Conservation (phyloP, 2,113 vertebrate species). For the Bubalus kerabau region DNA sequence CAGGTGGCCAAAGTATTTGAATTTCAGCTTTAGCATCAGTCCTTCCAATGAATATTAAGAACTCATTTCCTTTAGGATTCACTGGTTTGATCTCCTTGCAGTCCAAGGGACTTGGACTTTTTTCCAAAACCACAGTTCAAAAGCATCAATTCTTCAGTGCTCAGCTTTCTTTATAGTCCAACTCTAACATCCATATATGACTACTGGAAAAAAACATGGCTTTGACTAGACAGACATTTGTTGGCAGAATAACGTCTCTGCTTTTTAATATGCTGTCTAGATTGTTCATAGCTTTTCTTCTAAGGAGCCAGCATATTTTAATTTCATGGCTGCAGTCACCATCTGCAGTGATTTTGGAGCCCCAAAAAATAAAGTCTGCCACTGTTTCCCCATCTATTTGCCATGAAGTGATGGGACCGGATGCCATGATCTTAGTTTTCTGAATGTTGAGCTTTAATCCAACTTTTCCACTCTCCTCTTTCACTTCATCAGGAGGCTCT, state of each 20-base stretch:
- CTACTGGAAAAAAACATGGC: not conserved
- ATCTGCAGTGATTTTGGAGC: not conserved
- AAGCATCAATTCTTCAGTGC: not conserved
- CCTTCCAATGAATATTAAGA: not conserved
- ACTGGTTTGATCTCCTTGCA: not conserved
- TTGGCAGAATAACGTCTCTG: not conserved
- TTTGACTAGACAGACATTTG: not conserved
- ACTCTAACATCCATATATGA: not conserved
- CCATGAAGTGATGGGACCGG: rapidly evolving
- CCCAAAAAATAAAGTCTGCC: not conserved
- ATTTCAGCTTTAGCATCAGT: not conserved
- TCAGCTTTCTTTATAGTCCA: not conserved
- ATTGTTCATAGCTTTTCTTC: not conserved
- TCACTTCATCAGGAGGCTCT: not conserved
- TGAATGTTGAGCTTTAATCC: not conserved
- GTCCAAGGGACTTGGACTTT: not conserved
- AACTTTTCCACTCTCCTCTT: not conserved
- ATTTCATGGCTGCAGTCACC: not conserved
- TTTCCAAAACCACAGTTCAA: not conserved
- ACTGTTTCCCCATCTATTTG: not conserved
- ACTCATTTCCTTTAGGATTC: not conserved
- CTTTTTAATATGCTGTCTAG: not conserved
- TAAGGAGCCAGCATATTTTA: not conserved
- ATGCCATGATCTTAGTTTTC: not conserved
- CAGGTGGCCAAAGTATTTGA: not conserved